Conservation (phyloP, 2,888 invertebrate species). For the Microctonus hyperodae region DNA sequence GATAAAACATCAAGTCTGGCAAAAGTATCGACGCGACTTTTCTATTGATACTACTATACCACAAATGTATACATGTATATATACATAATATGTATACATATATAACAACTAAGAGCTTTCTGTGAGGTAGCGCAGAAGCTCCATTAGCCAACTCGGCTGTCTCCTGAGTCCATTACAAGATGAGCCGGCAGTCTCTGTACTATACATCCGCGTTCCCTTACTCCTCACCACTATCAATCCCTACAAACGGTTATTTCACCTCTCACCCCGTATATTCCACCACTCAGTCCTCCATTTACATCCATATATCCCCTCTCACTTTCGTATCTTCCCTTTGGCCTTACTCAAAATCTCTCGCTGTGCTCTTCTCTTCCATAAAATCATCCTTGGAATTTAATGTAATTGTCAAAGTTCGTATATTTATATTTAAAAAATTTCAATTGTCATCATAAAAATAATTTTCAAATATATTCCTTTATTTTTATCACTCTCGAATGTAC, state of each 20-base stretch:
- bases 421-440: no score
- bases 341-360: conserved; percentile 39
- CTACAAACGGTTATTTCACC: conserved; percentile 45
- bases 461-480: no score
- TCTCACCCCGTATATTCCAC: conserved; percentile 42
- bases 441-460: no score
- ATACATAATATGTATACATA: conserved; percentile 5
- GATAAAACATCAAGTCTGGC: background rate
- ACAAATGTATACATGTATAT: conserved; percentile 40
- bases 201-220: conserved; percentile 20
- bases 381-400: background rate
- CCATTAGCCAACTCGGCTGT: conserved; percentile 63
- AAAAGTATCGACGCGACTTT: background rate
- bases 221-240: conserved; percentile 40
- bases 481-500: no score
- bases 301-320: background rate
- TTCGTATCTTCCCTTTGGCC: background rate
- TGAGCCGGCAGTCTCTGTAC: conserved; percentile 51
- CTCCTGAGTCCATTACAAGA: conserved; percentile 64
- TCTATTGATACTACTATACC: conserved; percentile 48
- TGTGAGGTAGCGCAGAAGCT: conserved; percentile 56
- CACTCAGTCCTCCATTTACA: conserved; percentile 36
- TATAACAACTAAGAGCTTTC: conserved; percentile 57
- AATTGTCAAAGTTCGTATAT: background rate
- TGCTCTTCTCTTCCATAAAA: background rate